phyloP scores from a whole-genome alignment of 2,888 invertebrate genomes.

The Sminthurinus aureus region DNA sequence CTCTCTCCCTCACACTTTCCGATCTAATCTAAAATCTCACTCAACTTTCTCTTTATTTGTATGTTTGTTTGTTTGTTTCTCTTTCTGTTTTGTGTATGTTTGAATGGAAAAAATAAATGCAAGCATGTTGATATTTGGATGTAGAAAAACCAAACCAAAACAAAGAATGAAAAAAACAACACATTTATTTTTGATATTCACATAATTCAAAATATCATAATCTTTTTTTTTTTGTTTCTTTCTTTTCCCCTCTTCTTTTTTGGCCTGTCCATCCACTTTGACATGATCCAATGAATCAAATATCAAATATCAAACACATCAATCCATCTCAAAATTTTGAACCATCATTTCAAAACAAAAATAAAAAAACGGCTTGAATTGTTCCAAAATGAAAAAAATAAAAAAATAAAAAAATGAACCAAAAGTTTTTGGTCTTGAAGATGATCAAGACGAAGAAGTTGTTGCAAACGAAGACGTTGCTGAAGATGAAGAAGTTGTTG shows the following conservation, averaged over 20 bases:
- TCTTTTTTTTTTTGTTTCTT: constrained; percentile 14
- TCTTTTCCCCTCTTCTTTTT: constrained; percentile 32
- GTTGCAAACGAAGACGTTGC: constrained; percentile 34
- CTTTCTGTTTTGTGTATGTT: not conserved
- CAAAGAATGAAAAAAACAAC: not conserved
- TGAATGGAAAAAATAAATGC: not conserved
- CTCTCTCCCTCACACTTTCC: not conserved
- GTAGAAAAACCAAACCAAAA: not conserved
- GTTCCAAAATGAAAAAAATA: not conserved
- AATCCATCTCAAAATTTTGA: not conserved
- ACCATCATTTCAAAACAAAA: not conserved
- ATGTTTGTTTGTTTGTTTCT: too few relatives aligned
- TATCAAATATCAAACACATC: too few relatives aligned
- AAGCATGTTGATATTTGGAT: not conserved
- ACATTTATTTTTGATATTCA: not conserved
- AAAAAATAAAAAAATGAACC: not conserved
- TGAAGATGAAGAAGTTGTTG: constrained; percentile 42
- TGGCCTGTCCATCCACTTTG: not conserved
- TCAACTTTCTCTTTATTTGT: too few relatives aligned
- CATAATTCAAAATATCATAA: not conserved
- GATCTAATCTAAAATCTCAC: too few relatives aligned
- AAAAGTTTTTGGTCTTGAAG: constrained; percentile 6
- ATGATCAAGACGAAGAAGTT: not conserved
- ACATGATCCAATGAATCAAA: too few relatives aligned
- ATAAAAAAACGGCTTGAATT: too few relatives aligned